A percentile compares a stretch with the other conserved stretches of the same genome.
These are phyloP conservation scores for Prunella fulvescens DNA, from an alignment of 2,113 vertebrate genomes.

Conservation along the genomic window DNA sequence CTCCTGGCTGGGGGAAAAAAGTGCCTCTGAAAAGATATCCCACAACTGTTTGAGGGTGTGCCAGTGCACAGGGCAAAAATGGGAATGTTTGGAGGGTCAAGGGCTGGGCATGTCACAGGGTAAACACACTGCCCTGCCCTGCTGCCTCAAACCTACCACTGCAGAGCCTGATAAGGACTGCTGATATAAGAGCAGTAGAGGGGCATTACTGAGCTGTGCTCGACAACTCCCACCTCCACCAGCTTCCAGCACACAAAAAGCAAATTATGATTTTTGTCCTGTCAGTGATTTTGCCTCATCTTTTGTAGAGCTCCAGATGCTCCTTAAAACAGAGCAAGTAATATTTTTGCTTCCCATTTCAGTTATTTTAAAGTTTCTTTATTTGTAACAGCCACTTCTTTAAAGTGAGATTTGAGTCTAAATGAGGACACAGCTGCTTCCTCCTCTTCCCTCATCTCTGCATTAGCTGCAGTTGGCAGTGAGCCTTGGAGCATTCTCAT, in stretches of 20 bases:
- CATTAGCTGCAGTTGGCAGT: conserved; percentile 20
- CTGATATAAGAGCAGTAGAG: background rate
- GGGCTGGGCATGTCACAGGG: background rate
- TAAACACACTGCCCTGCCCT: accelerated
- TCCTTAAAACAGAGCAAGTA: conserved; percentile 44
- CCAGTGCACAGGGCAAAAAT: background rate
- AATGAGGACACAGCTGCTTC: conserved; percentile 61
- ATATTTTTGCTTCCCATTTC: conserved; percentile 39
- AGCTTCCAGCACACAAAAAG: background rate
- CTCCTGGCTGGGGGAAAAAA: background rate
- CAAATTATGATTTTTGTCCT: conserved; percentile 15
- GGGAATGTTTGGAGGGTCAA: background rate
- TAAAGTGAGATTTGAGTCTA: conserved; percentile 15
- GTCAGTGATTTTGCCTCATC: conserved; percentile 31
- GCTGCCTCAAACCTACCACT: background rate
- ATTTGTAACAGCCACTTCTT: conserved; percentile 41
- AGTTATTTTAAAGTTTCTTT: conserved; percentile 51
- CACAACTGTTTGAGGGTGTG: background rate
- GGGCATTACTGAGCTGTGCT: background rate
- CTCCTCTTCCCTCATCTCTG: conserved; percentile 23
- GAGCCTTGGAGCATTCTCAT: background rate
- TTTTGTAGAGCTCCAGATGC: conserved; percentile 34
- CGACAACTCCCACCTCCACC: background rate
- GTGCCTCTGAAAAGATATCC: background rate
- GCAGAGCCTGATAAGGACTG: background rate